Conservation (phyloP, 1,140 invertebrate species). For the Meloidogyne exigua region DNA sequence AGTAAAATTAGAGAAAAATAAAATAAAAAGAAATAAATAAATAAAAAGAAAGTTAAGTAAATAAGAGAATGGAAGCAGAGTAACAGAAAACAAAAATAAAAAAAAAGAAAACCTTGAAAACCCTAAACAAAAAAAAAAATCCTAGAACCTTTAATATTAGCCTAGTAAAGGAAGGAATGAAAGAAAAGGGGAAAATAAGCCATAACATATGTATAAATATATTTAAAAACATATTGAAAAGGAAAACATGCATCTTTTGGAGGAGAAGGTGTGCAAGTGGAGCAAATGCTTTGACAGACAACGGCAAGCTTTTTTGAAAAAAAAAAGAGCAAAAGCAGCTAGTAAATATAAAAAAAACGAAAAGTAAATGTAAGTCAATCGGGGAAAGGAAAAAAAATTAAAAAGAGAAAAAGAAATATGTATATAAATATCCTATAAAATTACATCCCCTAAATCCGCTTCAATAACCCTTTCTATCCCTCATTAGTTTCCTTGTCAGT, state of each 20-base stretch:
- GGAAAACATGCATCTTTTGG: neutral
- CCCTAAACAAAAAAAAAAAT: no score
- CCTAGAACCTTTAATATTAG: neutral
- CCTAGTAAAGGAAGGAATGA: neutral
- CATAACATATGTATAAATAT: neutral
- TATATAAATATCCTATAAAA: neutral
- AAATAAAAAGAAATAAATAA: neutral
- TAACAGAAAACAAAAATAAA: neutral
- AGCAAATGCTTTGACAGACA: neutral
- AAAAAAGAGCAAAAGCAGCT: neutral
- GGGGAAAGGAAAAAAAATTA: neutral
- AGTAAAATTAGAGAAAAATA: neutral
- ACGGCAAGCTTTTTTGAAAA: neutral
- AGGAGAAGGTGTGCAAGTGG: neutral
- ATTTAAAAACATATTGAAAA: neutral
- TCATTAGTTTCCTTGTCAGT: no score
- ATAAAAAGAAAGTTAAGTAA: neutral
- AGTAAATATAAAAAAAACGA: neutral
- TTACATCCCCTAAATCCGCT: no score
- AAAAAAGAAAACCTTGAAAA: neutral
- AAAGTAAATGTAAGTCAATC: neutral
- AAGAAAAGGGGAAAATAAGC: neutral
- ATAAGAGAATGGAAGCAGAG: neutral
- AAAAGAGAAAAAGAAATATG: neutral
- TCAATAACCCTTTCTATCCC: no score